Evolutionary conservation across 1,140 invertebrate genomes (phyloP), one percentile per base, ranked within the genome.

Genomic region (Bombus cullumanus): DNA sequence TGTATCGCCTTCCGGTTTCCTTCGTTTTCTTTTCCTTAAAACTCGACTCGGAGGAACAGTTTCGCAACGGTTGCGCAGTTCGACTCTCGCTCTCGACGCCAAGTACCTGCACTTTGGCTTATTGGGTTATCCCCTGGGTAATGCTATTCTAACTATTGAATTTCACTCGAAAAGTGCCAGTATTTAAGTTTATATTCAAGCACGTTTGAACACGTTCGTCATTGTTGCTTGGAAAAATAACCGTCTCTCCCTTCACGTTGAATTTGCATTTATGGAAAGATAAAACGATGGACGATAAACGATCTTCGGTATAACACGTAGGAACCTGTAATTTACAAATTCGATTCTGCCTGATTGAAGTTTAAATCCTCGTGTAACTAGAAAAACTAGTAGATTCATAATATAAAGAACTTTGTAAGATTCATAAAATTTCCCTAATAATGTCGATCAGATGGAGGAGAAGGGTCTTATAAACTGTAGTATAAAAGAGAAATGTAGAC

Each of bases 21-120:
- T 22, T 15, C 31, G 31, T 34, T 34, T 9, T 68, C 31, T 22
- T 22, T 10, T 34, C 31, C 28, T 62, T n/a, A 10, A 41, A 37
- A 37, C 76, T n/a, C 28, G 12, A 28, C 59, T 62, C 39, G 39
- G 83, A 86, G 83, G 64, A 86, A 85, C 79, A 9, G 12, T 75
- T 34, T 28, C 22, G 47, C 25, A 34, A 53, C 22, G 34, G 41
- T 75, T 69, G 34, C 68, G 34, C 68, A 69, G 10, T 15, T 69
- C 34, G 9, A 34, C 34, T 39, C 68, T 25, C 22, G 15, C 68
- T 72, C 39, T 72, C 39, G 13, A 15, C 31, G 22, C 28, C 4
- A 9, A 39, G 37, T 72, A 28, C 22, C 37, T 41, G 71, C 71
- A 72, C 71, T 72, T 41, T 15, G 37, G 39, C 37, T 72, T 72